A percentile compares a stretch with the other conserved stretches of the same genome.
Conservation (phyloP, 2,888 invertebrate genomes). For the Euplexia lucipara region DNA sequence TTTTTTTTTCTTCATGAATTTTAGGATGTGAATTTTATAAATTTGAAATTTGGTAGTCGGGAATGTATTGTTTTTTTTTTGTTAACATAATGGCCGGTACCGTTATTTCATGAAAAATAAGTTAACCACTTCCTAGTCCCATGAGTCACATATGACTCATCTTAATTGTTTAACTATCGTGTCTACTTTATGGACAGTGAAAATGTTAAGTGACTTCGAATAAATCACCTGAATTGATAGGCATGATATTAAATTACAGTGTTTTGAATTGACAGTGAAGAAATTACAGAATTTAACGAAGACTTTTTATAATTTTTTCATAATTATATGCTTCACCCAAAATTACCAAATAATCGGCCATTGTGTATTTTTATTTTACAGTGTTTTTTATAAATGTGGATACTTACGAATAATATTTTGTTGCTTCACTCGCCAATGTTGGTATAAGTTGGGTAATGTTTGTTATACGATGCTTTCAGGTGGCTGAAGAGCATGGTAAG, state of each 20-base stretch:
- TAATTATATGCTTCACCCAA: background rate
- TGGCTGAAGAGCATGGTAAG: conserved; percentile 96
- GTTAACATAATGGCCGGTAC: conserved; percentile 34
- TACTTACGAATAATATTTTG: conserved; percentile 13
- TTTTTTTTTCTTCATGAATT: conserved; percentile 21
- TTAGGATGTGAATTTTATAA: conserved; percentile 17
- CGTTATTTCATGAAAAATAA: background rate
- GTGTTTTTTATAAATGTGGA: conserved; percentile 28
- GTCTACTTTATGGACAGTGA: too few relatives aligned
- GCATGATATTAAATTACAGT: background rate
- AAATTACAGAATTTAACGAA: background rate
- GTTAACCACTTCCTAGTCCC: background rate
- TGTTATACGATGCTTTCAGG: conserved; percentile 75
- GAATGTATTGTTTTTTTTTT: conserved; percentile 31
- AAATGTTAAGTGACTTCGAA: background rate
- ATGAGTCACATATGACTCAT: background rate
- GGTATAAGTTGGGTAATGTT: conserved; percentile 7
- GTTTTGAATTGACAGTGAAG: background rate
- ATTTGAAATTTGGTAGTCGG: conserved; percentile 27
- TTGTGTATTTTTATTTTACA: conserved; percentile 34
- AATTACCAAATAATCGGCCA: conserved; percentile 26
- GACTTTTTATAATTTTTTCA: background rate
- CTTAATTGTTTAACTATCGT: too few relatives aligned
- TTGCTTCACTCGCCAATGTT: conserved; percentile 11
- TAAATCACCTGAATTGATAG: background rate